Evolutionary conservation across 2,797 vertebrate species (phyloP), one percentile per base, ranked within the genome.

Genomic region (Argyrosomus regius): DNA sequence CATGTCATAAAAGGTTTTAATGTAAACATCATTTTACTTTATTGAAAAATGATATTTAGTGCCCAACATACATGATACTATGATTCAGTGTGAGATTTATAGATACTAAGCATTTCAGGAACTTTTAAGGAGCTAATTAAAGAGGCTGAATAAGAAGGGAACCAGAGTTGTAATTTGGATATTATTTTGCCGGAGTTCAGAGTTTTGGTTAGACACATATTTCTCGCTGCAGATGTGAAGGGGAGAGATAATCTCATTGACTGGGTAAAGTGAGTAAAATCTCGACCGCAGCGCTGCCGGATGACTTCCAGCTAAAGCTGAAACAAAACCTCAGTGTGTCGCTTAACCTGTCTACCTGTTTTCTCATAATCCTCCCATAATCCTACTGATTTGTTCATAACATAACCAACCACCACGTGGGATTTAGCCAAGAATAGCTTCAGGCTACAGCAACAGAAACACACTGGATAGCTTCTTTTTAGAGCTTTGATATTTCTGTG

Each of bases 331-430:
- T 28, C 22, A 14, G 6, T 28, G 70, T 77, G 68, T 77, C 24
- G 16, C 20, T 52, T 58, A 17, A 75, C 63, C 63, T 22, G 58
- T 64, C 56, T 62, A 49, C 48, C 31, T 35, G 9, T 52, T 57
- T 24, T 10, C 48, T 22, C 41, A 10, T 61, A 71, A 83, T 63
- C 73, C 73, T 45, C 12, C 50, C 16, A n/a, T 76, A 64, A 80
- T 80, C 77, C 77, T 10, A 0, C 52, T 41, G 26, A 67, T 59
- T 35, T 61, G 54, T 61, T 79, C 31, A 24, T 8, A 52, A 46
- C 56, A 72, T 16, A 53, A 46, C 24, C 1, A 35, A 17, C 26
- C 41, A 39, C 24, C 54, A 56, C 31, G 4, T n/a, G 49, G 43
- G 60, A 43, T 62, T 83, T 22, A 35, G 43, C 24, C 6, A 7